Conservation (phyloP, 1,140 invertebrate genomes). For the Apolygus lucorum region DNA sequence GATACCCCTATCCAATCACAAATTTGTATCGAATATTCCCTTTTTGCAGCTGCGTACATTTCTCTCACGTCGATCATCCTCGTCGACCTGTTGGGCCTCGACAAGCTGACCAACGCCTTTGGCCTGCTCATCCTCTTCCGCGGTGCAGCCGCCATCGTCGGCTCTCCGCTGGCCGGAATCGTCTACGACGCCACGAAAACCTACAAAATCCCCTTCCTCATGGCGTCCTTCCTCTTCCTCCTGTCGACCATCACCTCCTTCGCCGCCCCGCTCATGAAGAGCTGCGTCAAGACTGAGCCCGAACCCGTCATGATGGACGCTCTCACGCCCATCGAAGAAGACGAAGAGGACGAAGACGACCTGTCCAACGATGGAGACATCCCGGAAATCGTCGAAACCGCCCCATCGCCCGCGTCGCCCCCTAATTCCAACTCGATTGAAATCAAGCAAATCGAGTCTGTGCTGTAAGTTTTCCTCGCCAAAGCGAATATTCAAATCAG, state of each 20-base stretch:
- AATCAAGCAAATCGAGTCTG: constrained; percentile 57
- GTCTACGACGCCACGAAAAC: constrained; percentile 78
- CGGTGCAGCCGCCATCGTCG: constrained; percentile 81
- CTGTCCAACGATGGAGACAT: constrained; percentile 47
- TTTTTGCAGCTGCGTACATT: constrained; percentile 92
- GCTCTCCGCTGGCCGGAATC: constrained; percentile 70
- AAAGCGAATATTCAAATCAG: too few species aligned
- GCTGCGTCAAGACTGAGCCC: constrained; percentile 44
- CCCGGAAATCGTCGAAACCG: constrained; percentile 55
- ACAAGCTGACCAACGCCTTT: constrained; percentile 93
- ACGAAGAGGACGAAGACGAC: constrained; percentile 64
- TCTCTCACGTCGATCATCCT: constrained; percentile 96
- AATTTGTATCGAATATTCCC: too few species aligned
- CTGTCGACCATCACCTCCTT: constrained; percentile 77
- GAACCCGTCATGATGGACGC: constrained; percentile 55
- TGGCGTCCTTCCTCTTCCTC: constrained; percentile 81
- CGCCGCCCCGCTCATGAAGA: constrained; percentile 65
- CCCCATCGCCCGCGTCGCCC: constrained; percentile 45
- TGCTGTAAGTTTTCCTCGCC: constrained; percentile 51
- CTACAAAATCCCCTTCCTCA: constrained; percentile 83
- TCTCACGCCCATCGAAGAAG: constrained; percentile 69
- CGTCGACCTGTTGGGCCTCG: constrained; percentile 88
- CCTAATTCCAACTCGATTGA: constrained; percentile 36
- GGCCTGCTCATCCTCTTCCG: constrained; percentile 90
- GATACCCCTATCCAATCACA: too few species aligned